Evolutionary conservation across 2,797 vertebrate genomes (phyloP).

Genomic region (Neosilurus mollespiculum): DNA sequence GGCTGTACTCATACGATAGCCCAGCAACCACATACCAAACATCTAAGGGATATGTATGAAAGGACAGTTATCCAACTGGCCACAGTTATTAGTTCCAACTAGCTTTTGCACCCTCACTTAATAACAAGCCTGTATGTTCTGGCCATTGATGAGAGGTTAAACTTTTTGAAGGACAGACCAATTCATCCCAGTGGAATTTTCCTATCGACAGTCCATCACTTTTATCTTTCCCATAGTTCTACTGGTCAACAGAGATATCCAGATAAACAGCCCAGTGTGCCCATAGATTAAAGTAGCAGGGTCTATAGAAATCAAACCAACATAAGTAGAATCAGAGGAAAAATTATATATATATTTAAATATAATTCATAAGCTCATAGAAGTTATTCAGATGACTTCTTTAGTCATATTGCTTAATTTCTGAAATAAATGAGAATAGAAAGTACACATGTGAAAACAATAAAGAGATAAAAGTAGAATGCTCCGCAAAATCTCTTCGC

Average conservation of each 20-base stretch:
- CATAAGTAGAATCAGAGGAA: background rate
- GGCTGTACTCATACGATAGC: conserved; percentile 43
- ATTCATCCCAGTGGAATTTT: conserved; percentile 34
- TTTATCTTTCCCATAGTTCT: conserved; percentile 14
- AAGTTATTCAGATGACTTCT: background rate
- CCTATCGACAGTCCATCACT: conserved; percentile 47
- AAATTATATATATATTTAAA: background rate
- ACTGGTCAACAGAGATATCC: conserved; percentile 49
- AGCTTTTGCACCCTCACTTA: conserved; percentile 23
- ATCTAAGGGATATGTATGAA: conserved; percentile 63
- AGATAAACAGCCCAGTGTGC: background rate
- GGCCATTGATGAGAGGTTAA: conserved; percentile 52
- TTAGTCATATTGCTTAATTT: background rate
- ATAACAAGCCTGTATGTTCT: conserved; percentile 31
- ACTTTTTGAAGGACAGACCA: conserved; percentile 63
- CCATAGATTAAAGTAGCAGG: background rate
- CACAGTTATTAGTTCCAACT: conserved; percentile 43
- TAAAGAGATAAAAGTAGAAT: background rate
- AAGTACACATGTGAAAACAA: background rate
- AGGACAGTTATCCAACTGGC: conserved; percentile 13
- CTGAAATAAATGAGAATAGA: background rate
- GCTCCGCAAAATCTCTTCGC: background rate
- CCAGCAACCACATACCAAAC: conserved; percentile 62
- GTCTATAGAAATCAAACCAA: background rate
- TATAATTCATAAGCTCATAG: background rate